Base-by-base conservation (phyloP, 2,888 invertebrate species). In the Leptodirus hochenwartii region DNA sequence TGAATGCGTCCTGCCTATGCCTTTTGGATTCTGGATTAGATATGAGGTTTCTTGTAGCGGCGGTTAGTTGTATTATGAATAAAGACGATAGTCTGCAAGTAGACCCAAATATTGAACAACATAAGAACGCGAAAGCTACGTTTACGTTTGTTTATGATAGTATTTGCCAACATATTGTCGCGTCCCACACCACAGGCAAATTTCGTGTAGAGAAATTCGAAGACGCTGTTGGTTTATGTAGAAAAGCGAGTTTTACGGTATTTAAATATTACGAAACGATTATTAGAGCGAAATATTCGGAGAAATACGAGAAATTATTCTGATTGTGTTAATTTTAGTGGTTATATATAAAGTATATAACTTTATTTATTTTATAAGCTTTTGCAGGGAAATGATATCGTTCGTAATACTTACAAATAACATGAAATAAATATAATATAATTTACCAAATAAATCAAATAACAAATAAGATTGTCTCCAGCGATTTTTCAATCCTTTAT, bases 1-100 rank as follows among this genome's bases (percentile, higher is more conserved):
- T 91, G 17, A 93, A 91, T 60, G 75, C 81, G 14, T 63, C 71
- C 0, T 87, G 84, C 50, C 56, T 88, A 33, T 82, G 88, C 0
- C 58, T 88, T 16, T 59, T 91, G 2, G 77, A 84, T 56, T 69
- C 84, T 1, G 80, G 84, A 14, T 57, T 90, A n/a, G 66, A 78
- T 9, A 75, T 91, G 76, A 74, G 74, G 38, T 78, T 67, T 47
- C 66, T 79, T 17, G 69, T 87, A 45, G 87, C 80, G 4, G 81
- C 81, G 0, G 71, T 85, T 1, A 64, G 67, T 30, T 82, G 82
- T 48, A 70, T 70, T 31, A 59, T 87, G 5, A 66, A 69, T 36
- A 59, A 60, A 6, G 50, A 64, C 5, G 82, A 3, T 54, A 50
- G 42, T 48, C 47, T 46, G 59, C 47, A 42, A 60, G 47, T 53